Evolutionary conservation across 2,888 invertebrate species (phyloP).

Genomic region (Tyria jacobaeae): DNA sequence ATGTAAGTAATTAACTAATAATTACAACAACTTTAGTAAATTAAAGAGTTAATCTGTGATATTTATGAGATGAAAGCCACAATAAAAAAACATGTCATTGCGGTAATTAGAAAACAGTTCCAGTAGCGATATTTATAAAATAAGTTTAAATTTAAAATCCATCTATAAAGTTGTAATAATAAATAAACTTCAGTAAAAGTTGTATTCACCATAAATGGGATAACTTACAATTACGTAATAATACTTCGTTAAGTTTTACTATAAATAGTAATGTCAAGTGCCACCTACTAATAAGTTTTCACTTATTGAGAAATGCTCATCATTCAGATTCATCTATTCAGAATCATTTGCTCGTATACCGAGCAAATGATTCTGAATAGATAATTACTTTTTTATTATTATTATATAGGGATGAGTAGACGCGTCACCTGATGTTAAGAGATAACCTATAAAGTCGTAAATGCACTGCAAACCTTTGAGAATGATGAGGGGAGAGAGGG

Average conservation of each 20-base stretch:
- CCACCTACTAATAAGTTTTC: not conserved
- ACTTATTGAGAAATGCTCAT: not conserved
- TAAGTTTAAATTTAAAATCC: not conserved
- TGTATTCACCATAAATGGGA: constrained; percentile 37
- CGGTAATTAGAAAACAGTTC: not conserved
- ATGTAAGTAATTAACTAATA: too few relatives aligned
- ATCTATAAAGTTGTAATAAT: not conserved
- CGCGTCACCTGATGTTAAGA: too few relatives aligned
- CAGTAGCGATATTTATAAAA: not conserved
- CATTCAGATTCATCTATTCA: too few relatives aligned
- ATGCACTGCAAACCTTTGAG: too few relatives aligned
- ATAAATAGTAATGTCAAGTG: constrained; percentile 14
- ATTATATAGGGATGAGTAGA: too few relatives aligned
- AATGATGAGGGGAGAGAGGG: too few relatives aligned
- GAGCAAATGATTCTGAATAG: too few relatives aligned
- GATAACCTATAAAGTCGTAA: too few relatives aligned
- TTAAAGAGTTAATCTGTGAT: not conserved
- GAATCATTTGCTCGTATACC: too few relatives aligned
- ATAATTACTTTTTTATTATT: too few relatives aligned
- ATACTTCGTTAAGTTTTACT: constrained; percentile 15
- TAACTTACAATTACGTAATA: not conserved
- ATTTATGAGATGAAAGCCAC: too few relatives aligned
- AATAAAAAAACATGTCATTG: not conserved
- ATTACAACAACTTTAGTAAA: too few relatives aligned
- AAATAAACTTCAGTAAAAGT: constrained; percentile 12